Conservation (phyloP, 2,888 invertebrate species). For the Galerucella nymphaeae region DNA sequence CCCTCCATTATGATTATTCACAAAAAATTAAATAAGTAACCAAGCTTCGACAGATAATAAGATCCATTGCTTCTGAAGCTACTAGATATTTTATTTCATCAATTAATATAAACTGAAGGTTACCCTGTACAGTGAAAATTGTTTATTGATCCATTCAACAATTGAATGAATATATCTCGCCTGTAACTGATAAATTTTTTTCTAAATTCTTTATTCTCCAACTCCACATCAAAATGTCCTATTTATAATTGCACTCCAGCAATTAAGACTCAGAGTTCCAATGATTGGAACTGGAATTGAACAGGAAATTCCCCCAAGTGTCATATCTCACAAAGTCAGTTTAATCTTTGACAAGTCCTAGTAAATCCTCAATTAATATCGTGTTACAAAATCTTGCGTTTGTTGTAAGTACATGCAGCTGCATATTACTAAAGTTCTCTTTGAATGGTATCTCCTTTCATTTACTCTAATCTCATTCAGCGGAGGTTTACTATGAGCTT, state of each 20-base stretch:
- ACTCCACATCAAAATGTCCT: too few relatives aligned
- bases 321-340: conserved; percentile 2
- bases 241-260: background rate
- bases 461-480: conserved; percentile 6
- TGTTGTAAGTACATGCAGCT: conserved; percentile 6
- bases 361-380: conserved; percentile 21
- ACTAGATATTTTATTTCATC: too few relatives aligned
- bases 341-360: conserved; percentile 10
- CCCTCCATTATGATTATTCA: too few relatives aligned
- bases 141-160: too few relatives aligned
- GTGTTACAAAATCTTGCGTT: conserved; percentile 19
- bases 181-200: too few relatives aligned
- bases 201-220: too few relatives aligned
- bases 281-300: background rate
- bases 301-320: background rate
- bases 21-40: too few relatives aligned
- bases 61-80: too few relatives aligned
- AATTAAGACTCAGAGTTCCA: background rate
- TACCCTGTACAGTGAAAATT: too few relatives aligned
- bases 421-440: conserved; percentile 4
- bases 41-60: too few relatives aligned
- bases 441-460: conserved; percentile 17
- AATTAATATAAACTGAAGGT: too few relatives aligned
- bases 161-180: too few relatives aligned
- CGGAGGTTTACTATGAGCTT: background rate